Percentiles rank a stretch among this genome's conserved stretches.
Conservation (phyloP, 2,113 vertebrate genomes). For the Petaurus breviceps region DNA sequence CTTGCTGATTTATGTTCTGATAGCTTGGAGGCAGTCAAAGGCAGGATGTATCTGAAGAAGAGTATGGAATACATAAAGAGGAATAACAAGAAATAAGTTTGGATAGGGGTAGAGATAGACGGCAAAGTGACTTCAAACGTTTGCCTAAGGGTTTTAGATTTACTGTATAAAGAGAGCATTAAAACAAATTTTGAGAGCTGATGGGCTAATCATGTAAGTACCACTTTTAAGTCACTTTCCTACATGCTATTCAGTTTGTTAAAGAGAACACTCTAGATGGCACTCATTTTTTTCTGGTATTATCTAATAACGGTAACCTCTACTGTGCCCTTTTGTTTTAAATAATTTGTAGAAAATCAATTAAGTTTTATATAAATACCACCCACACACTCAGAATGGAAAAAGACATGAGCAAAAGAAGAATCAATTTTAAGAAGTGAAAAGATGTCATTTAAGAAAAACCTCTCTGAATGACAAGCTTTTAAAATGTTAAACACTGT, state of each 20-base stretch:
- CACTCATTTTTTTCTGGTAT: conserved; percentile 23
- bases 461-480: conserved; percentile 50
- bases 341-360: conserved; percentile 61
- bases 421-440: conserved; percentile 58
- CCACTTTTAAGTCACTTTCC: conserved; percentile 64
- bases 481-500: conserved; percentile 51
- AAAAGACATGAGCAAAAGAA: conserved; percentile 56
- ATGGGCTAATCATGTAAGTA: conserved; percentile 55
- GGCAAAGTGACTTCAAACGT: not conserved
- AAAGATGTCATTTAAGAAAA: conserved; percentile 52
- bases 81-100: not conserved
- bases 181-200: conserved; percentile 55
- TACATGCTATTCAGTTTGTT: conserved; percentile 49
- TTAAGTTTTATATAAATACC: conserved; percentile 64
- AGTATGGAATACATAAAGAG: not conserved
- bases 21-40: not conserved
- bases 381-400: conserved; percentile 59
- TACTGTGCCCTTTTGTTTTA: conserved; percentile 62
- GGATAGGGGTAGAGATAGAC: not conserved
- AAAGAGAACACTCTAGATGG: conserved; percentile 30
- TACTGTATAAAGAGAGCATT: not conserved
- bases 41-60: not conserved
- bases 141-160: not conserved
- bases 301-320: conserved; percentile 63
- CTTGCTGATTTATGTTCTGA: not conserved